These are phyloP conservation scores for Gnatocerus cornutus DNA, from an alignment of 2,888 invertebrate species.

Conservation along the genomic window DNA sequence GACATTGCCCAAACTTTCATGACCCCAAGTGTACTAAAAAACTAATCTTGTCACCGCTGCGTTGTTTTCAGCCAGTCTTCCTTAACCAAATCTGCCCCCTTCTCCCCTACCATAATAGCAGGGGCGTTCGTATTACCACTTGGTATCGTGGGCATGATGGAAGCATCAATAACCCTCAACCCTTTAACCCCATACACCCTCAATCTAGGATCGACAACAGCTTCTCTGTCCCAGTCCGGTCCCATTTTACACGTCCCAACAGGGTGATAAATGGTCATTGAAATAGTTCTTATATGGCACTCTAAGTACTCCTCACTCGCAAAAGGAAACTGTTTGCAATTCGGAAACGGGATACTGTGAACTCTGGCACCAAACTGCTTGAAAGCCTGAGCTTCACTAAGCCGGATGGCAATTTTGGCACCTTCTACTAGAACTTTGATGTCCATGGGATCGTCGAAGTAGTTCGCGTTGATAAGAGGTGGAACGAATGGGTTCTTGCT, in stretches of 20 bases:
- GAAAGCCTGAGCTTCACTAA: slow-evolving; percentile 85
- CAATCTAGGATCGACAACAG: slow-evolving; percentile 88
- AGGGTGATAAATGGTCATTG: slow-evolving; percentile 94
- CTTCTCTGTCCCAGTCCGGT: slow-evolving; percentile 82
- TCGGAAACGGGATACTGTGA: slow-evolving; percentile 84
- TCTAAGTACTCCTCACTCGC: slow-evolving; percentile 89
- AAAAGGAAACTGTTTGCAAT: slow-evolving; percentile 82
- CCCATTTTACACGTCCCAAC: slow-evolving; percentile 94
- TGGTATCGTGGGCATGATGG: slow-evolving; percentile 91
- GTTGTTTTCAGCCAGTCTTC: slow-evolving; percentile 80
- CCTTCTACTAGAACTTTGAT: slow-evolving; percentile 89
- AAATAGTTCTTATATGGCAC: slow-evolving; percentile 88
- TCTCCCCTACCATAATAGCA: slow-evolving; percentile 93
- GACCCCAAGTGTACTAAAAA: too few relatives aligned
- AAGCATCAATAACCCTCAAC: slow-evolving; percentile 88
- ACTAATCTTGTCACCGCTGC: too few relatives aligned
- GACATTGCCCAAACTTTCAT: too few relatives aligned
- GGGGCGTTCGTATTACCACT: slow-evolving; percentile 95
- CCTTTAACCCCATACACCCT: slow-evolving; percentile 85
- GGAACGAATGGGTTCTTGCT: slow-evolving; percentile 90
- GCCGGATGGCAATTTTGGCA: slow-evolving; percentile 81
- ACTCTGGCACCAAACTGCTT: slow-evolving; percentile 86
- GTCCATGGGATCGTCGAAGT: slow-evolving; percentile 87
- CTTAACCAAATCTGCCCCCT: slow-evolving; percentile 89
- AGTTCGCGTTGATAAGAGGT: slow-evolving; percentile 94